Evolutionary conservation across 2,888 invertebrate genomes (phyloP).

Genomic region (Yponomeuta plumbellus): DNA sequence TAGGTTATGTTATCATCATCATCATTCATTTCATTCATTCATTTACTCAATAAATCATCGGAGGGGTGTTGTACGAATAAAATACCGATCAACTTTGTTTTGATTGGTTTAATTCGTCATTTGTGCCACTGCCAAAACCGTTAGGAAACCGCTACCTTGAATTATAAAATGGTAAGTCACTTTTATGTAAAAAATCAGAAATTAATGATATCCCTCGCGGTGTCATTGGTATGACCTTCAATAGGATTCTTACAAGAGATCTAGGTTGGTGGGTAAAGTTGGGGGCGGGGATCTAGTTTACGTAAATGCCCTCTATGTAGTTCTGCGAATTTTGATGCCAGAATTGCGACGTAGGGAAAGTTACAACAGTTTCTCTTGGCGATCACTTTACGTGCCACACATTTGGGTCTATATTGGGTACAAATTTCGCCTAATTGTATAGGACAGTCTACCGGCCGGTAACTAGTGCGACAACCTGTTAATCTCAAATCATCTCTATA

Average conservation of each 20-base stretch:
- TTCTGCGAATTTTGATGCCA: not conserved
- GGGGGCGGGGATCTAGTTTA: no score
- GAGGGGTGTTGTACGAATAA: not conserved
- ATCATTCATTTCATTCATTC: not conserved
- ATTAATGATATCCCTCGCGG: constrained; percentile 25
- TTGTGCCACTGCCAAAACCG: not conserved
- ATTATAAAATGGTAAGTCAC: constrained; percentile 51
- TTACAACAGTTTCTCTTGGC: not conserved
- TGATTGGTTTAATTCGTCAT: not conserved
- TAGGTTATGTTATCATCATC: not conserved
- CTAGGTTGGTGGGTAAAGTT: no score
- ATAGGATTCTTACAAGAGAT: constrained; percentile 7
- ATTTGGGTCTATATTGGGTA: no score
- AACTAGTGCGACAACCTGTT: no score
- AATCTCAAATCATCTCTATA: no score
- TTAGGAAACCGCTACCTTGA: not conserved
- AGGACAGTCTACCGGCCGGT: no score
- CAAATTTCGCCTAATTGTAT: no score
- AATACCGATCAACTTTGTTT: constrained; percentile 1
- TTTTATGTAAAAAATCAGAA: constrained; percentile 12
- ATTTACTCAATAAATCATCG: not conserved
- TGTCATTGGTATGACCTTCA: constrained; percentile 68
- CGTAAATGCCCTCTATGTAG: not conserved
- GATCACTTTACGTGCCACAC: not conserved
- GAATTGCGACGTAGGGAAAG: not conserved